These are phyloP conservation scores for Spialia ferax DNA, from an alignment of 2,888 invertebrate species.

Conservation along the genomic window DNA sequence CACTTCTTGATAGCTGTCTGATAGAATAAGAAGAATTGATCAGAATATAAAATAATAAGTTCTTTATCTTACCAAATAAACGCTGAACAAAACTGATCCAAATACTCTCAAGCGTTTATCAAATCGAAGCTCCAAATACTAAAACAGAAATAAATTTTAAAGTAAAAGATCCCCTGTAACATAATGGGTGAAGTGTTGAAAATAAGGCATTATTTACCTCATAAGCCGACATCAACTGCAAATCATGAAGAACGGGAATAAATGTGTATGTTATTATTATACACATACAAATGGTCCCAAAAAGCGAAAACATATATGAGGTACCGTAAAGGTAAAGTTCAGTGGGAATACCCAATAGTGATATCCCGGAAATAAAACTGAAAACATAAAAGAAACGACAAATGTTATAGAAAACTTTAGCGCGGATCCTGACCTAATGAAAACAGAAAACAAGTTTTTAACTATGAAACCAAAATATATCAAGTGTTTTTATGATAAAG, in stretches of 20 bases:
- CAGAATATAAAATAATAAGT: too few relatives aligned
- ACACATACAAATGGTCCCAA: constrained; percentile 88
- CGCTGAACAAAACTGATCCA: constrained; percentile 88
- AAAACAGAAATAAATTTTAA: constrained; percentile 51
- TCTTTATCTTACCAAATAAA: constrained; percentile 87
- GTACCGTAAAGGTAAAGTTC: constrained; percentile 93
- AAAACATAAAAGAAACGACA: constrained; percentile 27
- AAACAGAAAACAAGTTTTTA: too few relatives aligned
- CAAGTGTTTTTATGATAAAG: too few relatives aligned
- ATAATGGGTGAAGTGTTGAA: too few relatives aligned
- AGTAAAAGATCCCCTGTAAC: neutral
- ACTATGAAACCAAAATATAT: too few relatives aligned
- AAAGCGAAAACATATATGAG: constrained; percentile 88
- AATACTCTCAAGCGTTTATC: constrained; percentile 89
- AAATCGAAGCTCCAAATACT: constrained; percentile 89
- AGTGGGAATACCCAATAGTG: constrained; percentile 92
- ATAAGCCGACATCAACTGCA: constrained; percentile 91
- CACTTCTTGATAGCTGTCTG: too few relatives aligned
- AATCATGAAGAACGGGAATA: constrained; percentile 90
- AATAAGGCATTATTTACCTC: constrained; percentile 80
- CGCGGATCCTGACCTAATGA: too few relatives aligned
- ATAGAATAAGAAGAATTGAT: too few relatives aligned
- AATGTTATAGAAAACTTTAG: neutral
- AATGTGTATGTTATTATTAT: constrained; percentile 87
- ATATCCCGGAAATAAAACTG: constrained; percentile 92